These are phyloP conservation scores for Hirtodrosophila cameraria DNA, from an alignment of 2,888 invertebrate genomes.

Conservation along the genomic window DNA sequence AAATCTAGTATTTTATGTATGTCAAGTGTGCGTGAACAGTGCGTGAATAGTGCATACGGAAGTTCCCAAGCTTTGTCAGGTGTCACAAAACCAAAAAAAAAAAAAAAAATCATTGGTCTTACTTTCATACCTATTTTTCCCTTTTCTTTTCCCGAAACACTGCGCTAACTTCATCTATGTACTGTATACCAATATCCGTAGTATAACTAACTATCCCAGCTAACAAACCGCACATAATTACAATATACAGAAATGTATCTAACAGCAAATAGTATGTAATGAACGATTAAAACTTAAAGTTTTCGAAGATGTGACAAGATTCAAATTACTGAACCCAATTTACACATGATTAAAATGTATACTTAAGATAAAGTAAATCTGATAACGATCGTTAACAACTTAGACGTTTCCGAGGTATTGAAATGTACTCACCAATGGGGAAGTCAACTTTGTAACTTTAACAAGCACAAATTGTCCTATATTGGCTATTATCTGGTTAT, in stretches of 20 bases:
- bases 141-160: neutral
- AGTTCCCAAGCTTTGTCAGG: neutral
- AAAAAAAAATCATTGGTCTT: neutral
- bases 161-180: neutral
- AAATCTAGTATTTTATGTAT: slow-evolving; percentile 8
- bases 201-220: neutral
- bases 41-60: neutral
- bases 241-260: neutral
- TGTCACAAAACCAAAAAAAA: too few species aligned
- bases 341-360: too few species aligned
- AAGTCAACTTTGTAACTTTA: neutral
- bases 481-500: neutral
- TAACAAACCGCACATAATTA: neutral
- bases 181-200: neutral
- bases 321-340: too few species aligned
- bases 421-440: neutral
- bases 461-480: neutral
- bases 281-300: too few species aligned
- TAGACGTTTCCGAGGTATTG: neutral
- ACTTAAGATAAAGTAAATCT: neutral
- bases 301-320: too few species aligned
- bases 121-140: neutral
- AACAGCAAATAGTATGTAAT: too few species aligned
- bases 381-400: neutral
- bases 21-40: slow-evolving; percentile 13